Conservation (phyloP, 2,797 vertebrate species). For the Gymnoscopelus braueri region DNA sequence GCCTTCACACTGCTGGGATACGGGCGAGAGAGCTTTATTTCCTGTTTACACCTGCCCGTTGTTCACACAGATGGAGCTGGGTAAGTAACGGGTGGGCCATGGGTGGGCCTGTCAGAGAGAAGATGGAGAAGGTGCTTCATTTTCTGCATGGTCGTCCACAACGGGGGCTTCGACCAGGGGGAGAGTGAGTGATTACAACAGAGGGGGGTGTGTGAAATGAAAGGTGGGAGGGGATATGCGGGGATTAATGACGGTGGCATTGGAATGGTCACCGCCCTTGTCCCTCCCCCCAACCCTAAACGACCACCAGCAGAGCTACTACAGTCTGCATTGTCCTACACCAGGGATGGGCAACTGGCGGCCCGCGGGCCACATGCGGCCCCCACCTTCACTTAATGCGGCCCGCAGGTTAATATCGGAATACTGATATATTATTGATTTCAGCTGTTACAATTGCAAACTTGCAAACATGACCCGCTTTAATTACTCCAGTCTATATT, state of each 20-base stretch:
- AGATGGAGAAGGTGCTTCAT: slow-evolving; percentile 55
- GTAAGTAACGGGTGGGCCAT: slow-evolving; percentile 55
- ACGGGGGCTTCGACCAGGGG: not conserved
- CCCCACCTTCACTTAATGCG: no score
- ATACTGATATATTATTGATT: no score
- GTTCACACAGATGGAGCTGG: slow-evolving; percentile 51
- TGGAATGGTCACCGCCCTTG: not conserved
- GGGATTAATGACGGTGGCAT: slow-evolving; percentile 26
- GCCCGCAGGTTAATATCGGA: no score
- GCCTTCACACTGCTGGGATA: slow-evolving; percentile 23
- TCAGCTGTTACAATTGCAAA: no score
- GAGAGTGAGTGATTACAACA: slow-evolving; percentile 54
- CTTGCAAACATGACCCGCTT: no score
- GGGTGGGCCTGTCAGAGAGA: slow-evolving; percentile 40
- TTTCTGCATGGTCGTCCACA: slow-evolving; percentile 54
- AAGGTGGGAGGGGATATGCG: slow-evolving; percentile 24
- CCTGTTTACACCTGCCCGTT: slow-evolving; percentile 52
- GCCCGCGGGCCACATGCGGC: no score
- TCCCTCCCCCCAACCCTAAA: no score
- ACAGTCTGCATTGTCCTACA: no score
- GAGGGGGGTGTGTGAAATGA: slow-evolving; percentile 15
- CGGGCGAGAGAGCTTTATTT: slow-evolving; percentile 13
- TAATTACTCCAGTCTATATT: no score
- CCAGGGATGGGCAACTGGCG: no score
- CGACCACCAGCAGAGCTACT: no score